Evolutionary conservation across 2,888 invertebrate genomes (phyloP).

Genomic region (Prosopocoilus inquinatus): DNA sequence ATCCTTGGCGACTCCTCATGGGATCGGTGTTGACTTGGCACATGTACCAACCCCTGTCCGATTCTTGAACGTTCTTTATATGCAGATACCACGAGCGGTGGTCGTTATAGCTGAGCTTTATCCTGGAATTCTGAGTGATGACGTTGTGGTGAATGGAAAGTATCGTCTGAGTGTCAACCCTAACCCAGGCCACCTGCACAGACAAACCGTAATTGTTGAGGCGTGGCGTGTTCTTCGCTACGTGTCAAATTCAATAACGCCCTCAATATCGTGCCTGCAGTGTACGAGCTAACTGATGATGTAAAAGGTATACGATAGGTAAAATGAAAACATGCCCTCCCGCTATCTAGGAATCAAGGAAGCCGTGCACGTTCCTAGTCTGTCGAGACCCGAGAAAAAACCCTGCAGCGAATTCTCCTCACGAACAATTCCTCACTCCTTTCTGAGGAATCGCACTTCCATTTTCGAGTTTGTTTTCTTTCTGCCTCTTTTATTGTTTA

Average conservation of each 20-base stretch:
- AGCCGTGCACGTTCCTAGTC: conserved; percentile 45
- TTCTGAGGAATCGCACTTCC: conserved; percentile 43
- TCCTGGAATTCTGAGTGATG: conserved; percentile 86
- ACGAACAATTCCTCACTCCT: conserved; percentile 49
- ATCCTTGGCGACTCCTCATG: conserved; percentile 88
- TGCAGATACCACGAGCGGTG: conserved; percentile 91
- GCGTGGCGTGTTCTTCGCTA: not conserved
- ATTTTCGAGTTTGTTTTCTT: conserved; percentile 44
- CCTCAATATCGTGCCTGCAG: conserved; percentile 24
- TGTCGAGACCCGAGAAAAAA: conserved; percentile 39
- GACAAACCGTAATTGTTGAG: conserved; percentile 5
- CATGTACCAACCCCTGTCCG: conserved; percentile 90
- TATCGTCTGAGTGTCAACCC: conserved; percentile 90
- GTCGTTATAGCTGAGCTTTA: conserved; percentile 83
- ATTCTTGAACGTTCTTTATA: conserved; percentile 83
- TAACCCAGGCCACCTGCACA: conserved; percentile 86
- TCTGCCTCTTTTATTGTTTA: conserved; percentile 44
- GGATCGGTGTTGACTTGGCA: conserved; percentile 92
- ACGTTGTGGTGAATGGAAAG: conserved; percentile 89
- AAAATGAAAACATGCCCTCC: conserved; percentile 43
- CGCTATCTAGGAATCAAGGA: conserved; percentile 44
- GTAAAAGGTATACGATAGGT: conserved; percentile 34
- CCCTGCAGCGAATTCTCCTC: conserved; percentile 41
- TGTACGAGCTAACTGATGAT: conserved; percentile 34
- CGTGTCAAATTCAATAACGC: conserved; percentile 31